Evolutionary conservation across 2,797 vertebrate genomes (phyloP).

Genomic region (Apogon hyalosoma): DNA sequence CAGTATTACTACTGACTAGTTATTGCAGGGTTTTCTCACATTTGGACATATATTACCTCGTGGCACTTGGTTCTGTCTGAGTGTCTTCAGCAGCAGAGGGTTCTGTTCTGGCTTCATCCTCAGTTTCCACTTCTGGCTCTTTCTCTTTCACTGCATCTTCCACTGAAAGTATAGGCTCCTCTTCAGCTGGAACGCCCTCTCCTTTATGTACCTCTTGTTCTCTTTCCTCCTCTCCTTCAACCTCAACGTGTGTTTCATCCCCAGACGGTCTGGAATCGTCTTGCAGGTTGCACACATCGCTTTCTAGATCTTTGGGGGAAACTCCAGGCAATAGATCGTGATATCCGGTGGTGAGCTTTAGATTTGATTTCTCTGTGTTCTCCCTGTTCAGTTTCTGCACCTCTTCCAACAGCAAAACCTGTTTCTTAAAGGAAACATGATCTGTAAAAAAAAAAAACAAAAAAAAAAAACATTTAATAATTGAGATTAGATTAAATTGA

Average conservation of each 20-base stretch:
- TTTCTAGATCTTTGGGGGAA: conserved; percentile 45
- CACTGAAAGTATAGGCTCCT: conserved; percentile 24
- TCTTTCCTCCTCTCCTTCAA: conserved; percentile 17
- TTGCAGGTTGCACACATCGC: conserved; percentile 38
- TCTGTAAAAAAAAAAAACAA: conserved; percentile 83
- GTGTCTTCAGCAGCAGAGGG: conserved; percentile 15
- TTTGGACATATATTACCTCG: conserved; percentile 61
- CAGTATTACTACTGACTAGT: background rate
- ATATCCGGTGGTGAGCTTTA: conserved; percentile 16
- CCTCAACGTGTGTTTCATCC: conserved; percentile 33
- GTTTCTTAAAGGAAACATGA: conserved; percentile 77
- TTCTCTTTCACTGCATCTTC: conserved; percentile 39
- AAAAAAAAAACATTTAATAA: conserved; percentile 28
- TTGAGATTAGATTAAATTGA: too few relatives aligned
- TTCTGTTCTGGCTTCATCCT: conserved; percentile 35
- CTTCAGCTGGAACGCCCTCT: conserved; percentile 32
- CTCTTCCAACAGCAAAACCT: conserved; percentile 82
- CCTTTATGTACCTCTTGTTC: conserved; percentile 19
- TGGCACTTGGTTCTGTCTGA: conserved; percentile 35
- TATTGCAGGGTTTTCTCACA: background rate
- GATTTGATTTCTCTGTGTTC: conserved; percentile 79
- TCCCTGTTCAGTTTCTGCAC: conserved; percentile 90
- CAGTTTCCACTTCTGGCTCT: conserved; percentile 25
- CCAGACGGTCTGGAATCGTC: conserved; percentile 55
- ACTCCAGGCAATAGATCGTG: conserved; percentile 56